These are phyloP conservation scores for Drosophila bifasciata DNA, from an alignment of 1,140 invertebrate genomes.

Conservation along the genomic window DNA sequence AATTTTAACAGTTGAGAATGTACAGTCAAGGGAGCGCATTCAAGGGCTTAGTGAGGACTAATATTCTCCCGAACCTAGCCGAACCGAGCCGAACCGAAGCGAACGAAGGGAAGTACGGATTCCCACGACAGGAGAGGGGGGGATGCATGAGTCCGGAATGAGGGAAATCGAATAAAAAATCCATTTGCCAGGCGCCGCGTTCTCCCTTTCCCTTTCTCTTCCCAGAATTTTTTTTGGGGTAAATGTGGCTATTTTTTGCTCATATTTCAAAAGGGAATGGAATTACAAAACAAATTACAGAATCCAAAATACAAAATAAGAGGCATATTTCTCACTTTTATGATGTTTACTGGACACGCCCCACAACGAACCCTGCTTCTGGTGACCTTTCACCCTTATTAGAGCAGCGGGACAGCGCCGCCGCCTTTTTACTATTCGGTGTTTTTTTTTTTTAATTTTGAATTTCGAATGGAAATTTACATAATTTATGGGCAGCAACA, in stretches of 20 bases:
- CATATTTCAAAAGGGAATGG: constrained; percentile 69
- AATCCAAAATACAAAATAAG: constrained; percentile 60
- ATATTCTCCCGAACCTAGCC: not conserved
- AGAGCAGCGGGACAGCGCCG: constrained; percentile 49
- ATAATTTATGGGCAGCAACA: constrained; percentile 78
- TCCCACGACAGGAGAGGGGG: constrained; percentile 45
- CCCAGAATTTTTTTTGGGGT: constrained; percentile 28
- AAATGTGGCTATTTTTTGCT: constrained; percentile 79
- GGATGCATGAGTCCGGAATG: not conserved
- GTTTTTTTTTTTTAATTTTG: constrained; percentile 65
- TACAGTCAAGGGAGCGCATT: constrained; percentile 18
- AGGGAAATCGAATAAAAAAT: constrained; percentile 72
- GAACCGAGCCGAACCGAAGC: too few species aligned
- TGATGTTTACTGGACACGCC: constrained; percentile 60
- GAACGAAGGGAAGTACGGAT: constrained; percentile 6
- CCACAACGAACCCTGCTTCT: constrained; percentile 27
- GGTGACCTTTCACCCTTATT: constrained; percentile 76
- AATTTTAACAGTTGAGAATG: constrained; percentile 48
- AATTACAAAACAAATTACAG: constrained; percentile 74
- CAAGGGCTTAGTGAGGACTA: constrained; percentile 28
- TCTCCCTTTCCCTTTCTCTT: constrained; percentile 7
- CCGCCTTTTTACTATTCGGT: constrained; percentile 15
- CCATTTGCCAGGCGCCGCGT: constrained; percentile 47
- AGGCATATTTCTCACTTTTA: constrained; percentile 74
- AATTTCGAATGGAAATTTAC: constrained; percentile 66